Evolutionary conservation across 2,888 invertebrate genomes (phyloP).

Genomic region (Mythimna impura): DNA sequence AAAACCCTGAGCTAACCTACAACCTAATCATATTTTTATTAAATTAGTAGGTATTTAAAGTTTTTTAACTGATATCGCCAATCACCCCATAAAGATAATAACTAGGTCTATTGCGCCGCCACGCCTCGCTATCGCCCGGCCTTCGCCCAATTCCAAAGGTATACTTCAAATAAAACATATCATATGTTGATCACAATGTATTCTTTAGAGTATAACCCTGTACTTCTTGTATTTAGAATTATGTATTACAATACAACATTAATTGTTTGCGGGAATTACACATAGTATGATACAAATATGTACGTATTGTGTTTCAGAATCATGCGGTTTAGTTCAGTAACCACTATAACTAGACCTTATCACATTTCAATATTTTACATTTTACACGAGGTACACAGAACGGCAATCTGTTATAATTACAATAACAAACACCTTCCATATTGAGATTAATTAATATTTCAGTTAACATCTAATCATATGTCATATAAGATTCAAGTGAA

Average conservation of each 20-base stretch:
- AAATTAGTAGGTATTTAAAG: neutral
- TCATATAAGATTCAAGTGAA: conserved; percentile 49
- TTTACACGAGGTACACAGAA: conserved; percentile 52
- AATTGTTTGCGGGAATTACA: conserved; percentile 56
- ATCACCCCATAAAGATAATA: conserved; percentile 35
- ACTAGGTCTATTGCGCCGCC: conserved; percentile 6
- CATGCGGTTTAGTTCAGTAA: conserved; percentile 54
- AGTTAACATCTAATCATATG: conserved; percentile 45
- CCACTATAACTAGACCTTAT: conserved; percentile 54
- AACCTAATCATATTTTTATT: neutral
- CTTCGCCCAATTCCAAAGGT: conserved; percentile 43
- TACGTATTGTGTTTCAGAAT: conserved; percentile 60
- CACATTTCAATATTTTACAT: conserved; percentile 60
- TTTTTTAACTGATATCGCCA: conserved; percentile 27
- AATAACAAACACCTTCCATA: conserved; percentile 51
- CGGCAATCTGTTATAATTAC: conserved; percentile 51
- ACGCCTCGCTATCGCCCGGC: conserved; percentile 28
- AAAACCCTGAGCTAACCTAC: too few relatives aligned
- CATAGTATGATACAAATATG: conserved; percentile 55
- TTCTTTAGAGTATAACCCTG: conserved; percentile 75
- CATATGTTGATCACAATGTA: conserved; percentile 66
- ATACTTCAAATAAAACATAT: conserved; percentile 61
- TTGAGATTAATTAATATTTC: conserved; percentile 58
- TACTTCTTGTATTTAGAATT: conserved; percentile 74
- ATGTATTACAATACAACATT: conserved; percentile 64